Evolutionary conservation across 2,797 vertebrate genomes (phyloP).

Genomic region (Coreius guichenoti): DNA sequence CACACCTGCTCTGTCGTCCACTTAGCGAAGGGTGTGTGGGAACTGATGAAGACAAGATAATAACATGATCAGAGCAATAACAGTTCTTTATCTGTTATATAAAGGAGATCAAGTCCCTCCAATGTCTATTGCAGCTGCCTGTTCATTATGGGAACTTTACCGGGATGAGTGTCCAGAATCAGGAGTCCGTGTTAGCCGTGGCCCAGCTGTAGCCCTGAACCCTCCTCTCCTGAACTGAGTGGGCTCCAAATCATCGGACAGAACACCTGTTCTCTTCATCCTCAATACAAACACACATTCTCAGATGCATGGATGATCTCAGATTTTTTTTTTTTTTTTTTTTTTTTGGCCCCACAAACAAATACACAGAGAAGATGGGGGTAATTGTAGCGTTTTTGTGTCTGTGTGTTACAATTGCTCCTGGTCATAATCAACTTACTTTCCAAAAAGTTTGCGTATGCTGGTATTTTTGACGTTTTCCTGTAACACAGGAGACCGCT

Average conservation of each 20-base stretch:
- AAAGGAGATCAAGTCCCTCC: not conserved
- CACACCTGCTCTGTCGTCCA: conserved; percentile 96
- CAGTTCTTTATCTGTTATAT: not conserved
- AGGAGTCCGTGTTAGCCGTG: conserved; percentile 89
- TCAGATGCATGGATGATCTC: not conserved
- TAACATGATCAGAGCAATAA: not conserved
- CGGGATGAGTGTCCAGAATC: conserved; percentile 77
- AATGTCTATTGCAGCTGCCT: not conserved
- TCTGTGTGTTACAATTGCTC: not conserved
- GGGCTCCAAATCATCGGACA: conserved; percentile 83
- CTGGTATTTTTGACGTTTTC: conserved; percentile 92
- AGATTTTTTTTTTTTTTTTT: not conserved
- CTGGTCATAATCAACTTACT: conserved; percentile 79
- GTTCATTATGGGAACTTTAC: conserved; percentile 63
- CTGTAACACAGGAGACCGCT: conserved; percentile 84
- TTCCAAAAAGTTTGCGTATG: conserved; percentile 96
- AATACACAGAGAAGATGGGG: not conserved
- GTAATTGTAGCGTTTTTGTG: not conserved
- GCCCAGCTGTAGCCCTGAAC: conserved; percentile 92
- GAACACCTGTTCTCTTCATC: conserved; percentile 91
- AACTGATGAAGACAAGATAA: conserved; percentile 76
- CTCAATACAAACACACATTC: conserved; percentile 58
- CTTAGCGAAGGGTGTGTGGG: conserved; percentile 90
- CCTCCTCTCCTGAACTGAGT: conserved; percentile 92
- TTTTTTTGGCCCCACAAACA: not conserved